Evolutionary conservation across 23 tunicate genomes (phyloP).

Genomic region (Phallusia fumigata): DNA sequence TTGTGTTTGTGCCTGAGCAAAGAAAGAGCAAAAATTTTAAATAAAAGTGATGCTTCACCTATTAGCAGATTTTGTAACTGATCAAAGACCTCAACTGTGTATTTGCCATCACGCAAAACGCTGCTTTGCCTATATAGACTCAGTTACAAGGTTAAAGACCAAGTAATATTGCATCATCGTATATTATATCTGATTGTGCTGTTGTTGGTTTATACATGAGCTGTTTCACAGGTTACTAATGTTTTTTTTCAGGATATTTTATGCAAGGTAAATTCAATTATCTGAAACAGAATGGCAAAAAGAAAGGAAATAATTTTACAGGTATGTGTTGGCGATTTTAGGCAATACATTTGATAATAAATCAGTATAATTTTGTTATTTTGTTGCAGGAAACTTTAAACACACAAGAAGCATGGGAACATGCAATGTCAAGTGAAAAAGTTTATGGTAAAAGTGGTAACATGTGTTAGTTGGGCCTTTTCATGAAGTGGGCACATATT

Average conservation of each 20-base stretch:
- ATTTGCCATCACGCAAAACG: not conserved
- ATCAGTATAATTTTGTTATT: not conserved
- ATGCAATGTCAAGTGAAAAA: conserved; percentile 55
- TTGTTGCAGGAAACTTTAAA: conserved; percentile 67
- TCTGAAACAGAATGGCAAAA: conserved; percentile 58
- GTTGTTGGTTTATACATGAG: not conserved
- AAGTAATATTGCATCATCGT: no score
- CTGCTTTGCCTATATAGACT: no score
- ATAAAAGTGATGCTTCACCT: no score
- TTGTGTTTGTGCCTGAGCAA: no score
- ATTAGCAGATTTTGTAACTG: not conserved
- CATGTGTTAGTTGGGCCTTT: no score
- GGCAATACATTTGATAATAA: not conserved
- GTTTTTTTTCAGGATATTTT: not conserved
- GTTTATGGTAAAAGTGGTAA: conserved; percentile 84
- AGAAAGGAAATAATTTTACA: conserved; percentile 86
- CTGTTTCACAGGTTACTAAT: not conserved
- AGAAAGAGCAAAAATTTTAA: no score
- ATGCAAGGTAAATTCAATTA: not conserved
- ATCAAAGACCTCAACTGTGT: not conserved
- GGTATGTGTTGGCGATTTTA: conserved; percentile 23
- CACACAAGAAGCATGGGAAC: conserved; percentile 84
- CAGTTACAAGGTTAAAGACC: no score
- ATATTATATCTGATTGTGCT: no score
- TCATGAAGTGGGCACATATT: no score